Evolutionary conservation across 1,140 invertebrate species (phyloP).

Genomic region (Pseudomyrmex dendroicus): DNA sequence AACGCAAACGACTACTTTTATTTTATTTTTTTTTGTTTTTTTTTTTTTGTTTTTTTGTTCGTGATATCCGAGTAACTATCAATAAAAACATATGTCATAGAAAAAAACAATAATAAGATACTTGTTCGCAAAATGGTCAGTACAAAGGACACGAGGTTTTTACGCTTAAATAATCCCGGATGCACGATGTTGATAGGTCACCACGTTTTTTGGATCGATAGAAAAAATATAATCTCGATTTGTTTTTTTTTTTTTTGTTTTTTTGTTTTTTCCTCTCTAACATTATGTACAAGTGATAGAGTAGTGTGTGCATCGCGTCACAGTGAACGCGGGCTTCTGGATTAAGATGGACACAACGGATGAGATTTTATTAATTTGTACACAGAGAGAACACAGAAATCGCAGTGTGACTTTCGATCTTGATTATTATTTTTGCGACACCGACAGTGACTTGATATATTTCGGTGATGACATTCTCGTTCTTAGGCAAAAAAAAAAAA

Average conservation of each 20-base stretch:
- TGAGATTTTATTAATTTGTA: too few relatives aligned
- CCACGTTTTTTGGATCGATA: slow-evolving; percentile 83
- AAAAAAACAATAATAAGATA: slow-evolving; percentile 16
- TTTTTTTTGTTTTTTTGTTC: too few relatives aligned
- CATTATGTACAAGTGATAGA: slow-evolving; percentile 84
- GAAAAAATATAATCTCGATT: slow-evolving; percentile 85
- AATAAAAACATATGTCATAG: not conserved
- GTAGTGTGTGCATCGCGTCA: slow-evolving; percentile 81
- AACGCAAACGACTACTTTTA: slow-evolving; percentile 76
- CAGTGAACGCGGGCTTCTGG: slow-evolving; percentile 65
- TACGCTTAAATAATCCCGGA: slow-evolving; percentile 67
- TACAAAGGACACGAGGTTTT: slow-evolving; percentile 49
- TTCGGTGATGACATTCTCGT: not conserved
- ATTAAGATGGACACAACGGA: slow-evolving; percentile 66
- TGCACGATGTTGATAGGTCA: slow-evolving; percentile 82
- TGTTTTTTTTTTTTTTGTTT: slow-evolving; percentile 76
- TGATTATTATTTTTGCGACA: slow-evolving; percentile 10
- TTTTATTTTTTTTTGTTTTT: too few relatives aligned
- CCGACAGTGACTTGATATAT: not conserved
- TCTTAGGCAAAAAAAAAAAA: not conserved
- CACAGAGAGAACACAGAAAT: not conserved
- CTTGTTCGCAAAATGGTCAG: slow-evolving; percentile 44
- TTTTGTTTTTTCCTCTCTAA: slow-evolving; percentile 79
- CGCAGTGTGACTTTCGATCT: slow-evolving; percentile 3
- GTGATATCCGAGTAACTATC: slow-evolving; percentile 76